Percentiles rank a stretch among this genome's conserved stretches.
Evolutionary conservation across 2,888 invertebrate genomes (phyloP).

Genomic region (Anoplius nigerrimus): DNA sequence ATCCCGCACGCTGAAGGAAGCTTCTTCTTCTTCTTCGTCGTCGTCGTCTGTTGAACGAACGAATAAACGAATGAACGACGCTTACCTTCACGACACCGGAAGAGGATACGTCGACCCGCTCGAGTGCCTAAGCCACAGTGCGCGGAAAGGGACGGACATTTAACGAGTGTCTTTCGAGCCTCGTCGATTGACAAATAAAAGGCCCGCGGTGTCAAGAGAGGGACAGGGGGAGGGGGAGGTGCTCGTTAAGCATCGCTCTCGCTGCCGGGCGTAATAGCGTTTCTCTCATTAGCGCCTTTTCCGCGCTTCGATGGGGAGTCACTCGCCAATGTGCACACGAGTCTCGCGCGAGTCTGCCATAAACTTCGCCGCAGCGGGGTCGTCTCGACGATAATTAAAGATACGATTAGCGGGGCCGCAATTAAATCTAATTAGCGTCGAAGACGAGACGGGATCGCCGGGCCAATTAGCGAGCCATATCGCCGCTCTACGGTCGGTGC

Average conservation of each 20-base stretch:
- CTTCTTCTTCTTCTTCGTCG: no score
- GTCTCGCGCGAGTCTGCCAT: constrained; percentile 5
- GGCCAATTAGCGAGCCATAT: constrained; percentile 64
- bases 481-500: constrained; percentile 52
- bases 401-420: constrained; percentile 60
- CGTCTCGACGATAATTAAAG: constrained; percentile 54
- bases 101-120: no score
- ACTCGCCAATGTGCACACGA: not conserved
- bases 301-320: not conserved
- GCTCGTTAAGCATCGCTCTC: no score
- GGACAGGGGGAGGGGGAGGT: no score
- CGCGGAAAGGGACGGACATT: not conserved
- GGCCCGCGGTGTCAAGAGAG: not conserved
- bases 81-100: no score
- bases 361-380: not conserved
- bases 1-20: no score
- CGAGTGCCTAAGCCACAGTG: not conserved
- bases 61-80: no score
- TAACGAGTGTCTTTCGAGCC: not conserved
- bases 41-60: no score
- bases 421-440: constrained; percentile 65
- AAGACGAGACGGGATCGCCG: constrained; percentile 28
- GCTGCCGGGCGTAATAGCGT: no score
- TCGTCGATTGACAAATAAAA: not conserved
- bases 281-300: no score